phyloP scores from a whole-genome alignment of 2,797 vertebrate genomes.

The Poeciliopsis turneri region DNA sequence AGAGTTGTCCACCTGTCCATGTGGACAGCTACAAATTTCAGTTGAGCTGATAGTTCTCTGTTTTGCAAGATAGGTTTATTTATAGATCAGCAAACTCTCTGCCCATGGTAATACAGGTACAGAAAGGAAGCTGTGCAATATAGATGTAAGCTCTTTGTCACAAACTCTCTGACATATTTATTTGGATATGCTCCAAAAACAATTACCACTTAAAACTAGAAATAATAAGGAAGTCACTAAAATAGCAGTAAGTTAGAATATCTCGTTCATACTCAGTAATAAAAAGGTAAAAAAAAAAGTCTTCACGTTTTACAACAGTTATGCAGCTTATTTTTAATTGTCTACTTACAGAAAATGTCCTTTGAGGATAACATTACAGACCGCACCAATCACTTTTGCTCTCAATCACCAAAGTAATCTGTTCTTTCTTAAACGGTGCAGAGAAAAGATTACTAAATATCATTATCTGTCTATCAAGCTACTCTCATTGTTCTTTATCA shows the following conservation, averaged over 20 bases:
- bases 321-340: slow-evolving; percentile 3
- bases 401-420: slow-evolving; percentile 1
- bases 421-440: neutral
- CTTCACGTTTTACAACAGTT: neutral
- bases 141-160: neutral
- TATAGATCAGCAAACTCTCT: neutral
- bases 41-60: neutral
- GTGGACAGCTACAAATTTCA: neutral
- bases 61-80: neutral
- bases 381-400: neutral
- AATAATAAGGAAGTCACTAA: neutral
- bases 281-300: neutral
- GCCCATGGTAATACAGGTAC: neutral
- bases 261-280: neutral
- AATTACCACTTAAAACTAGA: neutral
- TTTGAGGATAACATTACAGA: slow-evolving; percentile 16
- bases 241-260: neutral
- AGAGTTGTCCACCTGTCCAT: neutral
- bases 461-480: neutral
- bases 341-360: neutral
- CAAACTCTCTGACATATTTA: slow-evolving; percentile 1
- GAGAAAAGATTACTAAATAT: slow-evolving; percentile 7
- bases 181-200: neutral
- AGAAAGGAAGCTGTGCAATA: neutral
- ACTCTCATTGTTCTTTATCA: neutral